phyloP scores from a whole-genome alignment of 2,888 invertebrate species.

The Harpalus rubripes region DNA sequence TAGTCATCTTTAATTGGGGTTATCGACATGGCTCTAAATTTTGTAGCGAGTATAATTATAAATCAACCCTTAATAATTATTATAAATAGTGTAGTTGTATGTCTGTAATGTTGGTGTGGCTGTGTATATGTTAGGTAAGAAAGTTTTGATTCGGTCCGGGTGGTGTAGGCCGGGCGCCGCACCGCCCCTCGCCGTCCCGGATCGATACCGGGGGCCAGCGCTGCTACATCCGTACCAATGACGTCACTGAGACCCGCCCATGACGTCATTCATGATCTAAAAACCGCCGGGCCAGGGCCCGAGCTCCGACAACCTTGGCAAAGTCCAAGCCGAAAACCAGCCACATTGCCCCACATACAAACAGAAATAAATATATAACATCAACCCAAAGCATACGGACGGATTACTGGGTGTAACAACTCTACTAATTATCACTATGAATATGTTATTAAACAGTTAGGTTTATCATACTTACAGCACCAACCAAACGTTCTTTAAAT shows the following conservation, averaged over 20 bases:
- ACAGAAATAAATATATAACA: neutral
- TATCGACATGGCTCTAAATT: too few relatives aligned
- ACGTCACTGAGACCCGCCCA: constrained; percentile 71
- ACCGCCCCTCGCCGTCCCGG: constrained; percentile 16
- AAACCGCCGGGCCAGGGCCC: constrained; percentile 55
- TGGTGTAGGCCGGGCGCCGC: neutral
- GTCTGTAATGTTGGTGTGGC: neutral
- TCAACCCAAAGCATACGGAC: too few relatives aligned
- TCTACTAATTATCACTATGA: too few relatives aligned
- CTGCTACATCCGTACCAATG: constrained; percentile 67
- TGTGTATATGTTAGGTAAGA: neutral
- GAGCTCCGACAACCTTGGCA: constrained; percentile 14
- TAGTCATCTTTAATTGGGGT: too few relatives aligned
- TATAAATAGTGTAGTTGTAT: too few relatives aligned
- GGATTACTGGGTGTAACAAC: too few relatives aligned
- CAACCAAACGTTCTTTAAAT: too few relatives aligned
- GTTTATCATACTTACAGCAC: too few relatives aligned
- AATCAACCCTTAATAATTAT: too few relatives aligned
- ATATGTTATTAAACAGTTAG: too few relatives aligned
- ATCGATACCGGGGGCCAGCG: constrained; percentile 60
- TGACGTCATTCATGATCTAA: constrained; percentile 70
- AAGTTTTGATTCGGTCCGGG: neutral
- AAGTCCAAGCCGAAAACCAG: neutral
- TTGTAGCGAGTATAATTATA: too few relatives aligned
- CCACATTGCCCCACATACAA: neutral